These are phyloP conservation scores for Arvicanthis niloticus DNA, from an alignment of 2,113 vertebrate species.

Conservation along the genomic window DNA sequence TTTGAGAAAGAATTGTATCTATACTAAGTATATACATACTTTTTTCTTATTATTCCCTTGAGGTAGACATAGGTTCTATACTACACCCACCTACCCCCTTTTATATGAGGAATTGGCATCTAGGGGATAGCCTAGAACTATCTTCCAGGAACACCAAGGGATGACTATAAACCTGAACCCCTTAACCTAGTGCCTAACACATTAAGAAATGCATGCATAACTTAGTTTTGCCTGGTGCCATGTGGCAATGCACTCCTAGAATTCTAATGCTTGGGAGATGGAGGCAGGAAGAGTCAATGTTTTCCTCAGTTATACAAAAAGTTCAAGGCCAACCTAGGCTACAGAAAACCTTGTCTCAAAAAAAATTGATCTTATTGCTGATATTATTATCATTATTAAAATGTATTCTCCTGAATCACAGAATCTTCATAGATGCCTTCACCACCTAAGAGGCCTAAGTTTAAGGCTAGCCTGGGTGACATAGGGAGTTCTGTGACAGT, in stretches of 20 bases:
- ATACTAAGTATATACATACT: background rate
- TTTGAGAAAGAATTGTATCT: background rate
- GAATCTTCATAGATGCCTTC: background rate
- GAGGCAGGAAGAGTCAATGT: background rate
- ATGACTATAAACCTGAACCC: background rate
- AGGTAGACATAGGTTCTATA: background rate
- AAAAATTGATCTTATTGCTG: background rate
- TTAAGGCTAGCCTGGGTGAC: background rate
- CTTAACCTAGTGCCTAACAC: background rate
- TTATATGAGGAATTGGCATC: background rate
- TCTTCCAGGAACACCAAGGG: background rate
- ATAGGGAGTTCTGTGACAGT: background rate
- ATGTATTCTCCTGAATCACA: background rate
- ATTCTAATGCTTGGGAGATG: background rate
- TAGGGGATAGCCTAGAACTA: background rate
- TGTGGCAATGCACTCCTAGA: background rate
- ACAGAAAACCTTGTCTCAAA: background rate
- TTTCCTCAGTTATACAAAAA: background rate
- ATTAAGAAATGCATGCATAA: background rate
- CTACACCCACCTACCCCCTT: no score
- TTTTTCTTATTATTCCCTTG: constrained; percentile 22
- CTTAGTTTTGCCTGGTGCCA: background rate
- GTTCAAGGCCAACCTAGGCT: background rate
- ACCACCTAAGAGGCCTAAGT: background rate
- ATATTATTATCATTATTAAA: background rate